phyloP scores from a whole-genome alignment of 2,113 vertebrate genomes.

The Axis porcinus region DNA sequence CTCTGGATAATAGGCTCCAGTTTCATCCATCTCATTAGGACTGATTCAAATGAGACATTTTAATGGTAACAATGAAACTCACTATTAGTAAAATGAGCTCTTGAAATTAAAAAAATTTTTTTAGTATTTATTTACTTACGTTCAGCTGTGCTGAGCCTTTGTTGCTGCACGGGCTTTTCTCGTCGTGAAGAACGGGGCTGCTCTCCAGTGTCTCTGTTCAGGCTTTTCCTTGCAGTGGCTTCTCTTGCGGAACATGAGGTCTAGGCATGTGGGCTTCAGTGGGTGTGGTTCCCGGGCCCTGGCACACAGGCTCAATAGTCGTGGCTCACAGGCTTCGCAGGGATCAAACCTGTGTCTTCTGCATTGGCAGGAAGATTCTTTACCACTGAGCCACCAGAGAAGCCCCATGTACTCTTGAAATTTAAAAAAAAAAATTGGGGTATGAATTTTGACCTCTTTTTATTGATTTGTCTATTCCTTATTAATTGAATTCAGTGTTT shows the following conservation, averaged over 20 bases:
- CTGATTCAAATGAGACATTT: no score
- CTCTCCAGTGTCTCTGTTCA: rapidly evolving
- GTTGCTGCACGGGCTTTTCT: rapidly evolving
- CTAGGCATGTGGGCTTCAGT: background rate
- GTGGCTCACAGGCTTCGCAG: background rate
- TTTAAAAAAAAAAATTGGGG: background rate
- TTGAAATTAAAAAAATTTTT: background rate
- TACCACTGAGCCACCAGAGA: background rate
- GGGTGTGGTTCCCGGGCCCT: rapidly evolving
- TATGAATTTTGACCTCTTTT: background rate
- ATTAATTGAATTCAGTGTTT: background rate
- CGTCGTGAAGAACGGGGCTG: rapidly evolving
- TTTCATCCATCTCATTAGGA: no score
- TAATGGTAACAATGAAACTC: background rate
- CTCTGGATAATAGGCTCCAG: no score
- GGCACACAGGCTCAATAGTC: rapidly evolving
- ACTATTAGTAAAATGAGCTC: background rate
- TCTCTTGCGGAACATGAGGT: rapidly evolving
- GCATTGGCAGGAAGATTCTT: background rate
- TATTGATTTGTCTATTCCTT: background rate
- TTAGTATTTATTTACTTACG: no score
- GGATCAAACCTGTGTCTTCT: rapidly evolving
- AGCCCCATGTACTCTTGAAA: background rate
- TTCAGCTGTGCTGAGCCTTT: background rate
- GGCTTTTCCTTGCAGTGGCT: background rate